A percentile compares a stretch with the other conserved stretches of the same genome.
Evolutionary conservation across 2,888 invertebrate species (phyloP).

Genomic region (Callyntrura sp.): DNA sequence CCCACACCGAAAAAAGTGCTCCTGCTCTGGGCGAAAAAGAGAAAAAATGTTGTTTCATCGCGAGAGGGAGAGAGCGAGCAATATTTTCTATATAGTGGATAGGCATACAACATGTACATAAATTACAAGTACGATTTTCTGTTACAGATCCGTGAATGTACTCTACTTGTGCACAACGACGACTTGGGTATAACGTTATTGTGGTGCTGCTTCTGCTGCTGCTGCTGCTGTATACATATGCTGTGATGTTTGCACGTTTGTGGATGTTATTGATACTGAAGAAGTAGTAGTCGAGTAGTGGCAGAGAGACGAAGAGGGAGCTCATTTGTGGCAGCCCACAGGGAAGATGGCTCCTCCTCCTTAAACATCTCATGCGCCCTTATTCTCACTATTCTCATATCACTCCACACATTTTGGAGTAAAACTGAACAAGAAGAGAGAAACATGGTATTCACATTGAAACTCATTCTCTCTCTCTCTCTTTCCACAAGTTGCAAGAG

Average conservation of each 20-base stretch:
- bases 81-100: too few relatives aligned
- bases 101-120: too few relatives aligned
- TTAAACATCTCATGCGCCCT: slow-evolving; percentile 77
- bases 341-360: slow-evolving; percentile 76
- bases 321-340: slow-evolving; percentile 81
- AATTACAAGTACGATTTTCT: too few relatives aligned
- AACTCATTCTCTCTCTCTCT: too few relatives aligned
- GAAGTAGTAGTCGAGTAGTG: slow-evolving; percentile 49
- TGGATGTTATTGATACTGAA: too few relatives aligned
- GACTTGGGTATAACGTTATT: background rate
- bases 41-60: background rate
- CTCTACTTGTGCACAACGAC: background rate
- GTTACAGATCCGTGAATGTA: background rate
- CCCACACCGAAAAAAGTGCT: too few relatives aligned
- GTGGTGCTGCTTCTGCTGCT: slow-evolving; percentile 6
- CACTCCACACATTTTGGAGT: slow-evolving; percentile 48
- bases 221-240: too few relatives aligned
- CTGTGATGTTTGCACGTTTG: too few relatives aligned
- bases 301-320: slow-evolving; percentile 65
- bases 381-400: slow-evolving; percentile 37
- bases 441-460: too few relatives aligned
- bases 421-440: too few relatives aligned
- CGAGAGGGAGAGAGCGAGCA: too few relatives aligned
- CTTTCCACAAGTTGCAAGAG: too few relatives aligned
- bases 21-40: background rate